phyloP scores from a whole-genome alignment of 2,888 invertebrate species.

The Arrhopalites spinosus region DNA sequence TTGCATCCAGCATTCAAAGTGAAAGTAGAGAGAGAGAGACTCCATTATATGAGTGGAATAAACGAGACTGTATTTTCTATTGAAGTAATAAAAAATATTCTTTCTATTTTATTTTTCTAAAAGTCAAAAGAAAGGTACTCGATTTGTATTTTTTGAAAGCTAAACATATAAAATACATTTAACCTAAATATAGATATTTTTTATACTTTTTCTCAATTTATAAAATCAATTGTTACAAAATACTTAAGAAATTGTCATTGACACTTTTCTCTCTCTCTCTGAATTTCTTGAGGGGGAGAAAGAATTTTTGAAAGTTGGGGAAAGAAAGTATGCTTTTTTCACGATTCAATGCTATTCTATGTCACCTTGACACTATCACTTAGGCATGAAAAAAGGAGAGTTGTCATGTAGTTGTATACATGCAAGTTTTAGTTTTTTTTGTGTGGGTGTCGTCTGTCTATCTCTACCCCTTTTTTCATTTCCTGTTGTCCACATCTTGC shows the following conservation, averaged over 20 bases:
- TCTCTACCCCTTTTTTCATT: constrained; percentile 22
- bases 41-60: not conserved
- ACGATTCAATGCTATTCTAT: not conserved
- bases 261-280: not conserved
- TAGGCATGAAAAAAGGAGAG: constrained; percentile 1
- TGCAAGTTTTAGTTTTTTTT: not conserved
- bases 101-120: too few relatives aligned
- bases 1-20: not conserved
- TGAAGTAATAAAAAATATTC: too few relatives aligned
- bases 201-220: not conserved
- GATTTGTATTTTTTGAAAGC: not conserved
- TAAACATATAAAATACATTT: not conserved
- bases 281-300: too few relatives aligned
- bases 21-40: not conserved
- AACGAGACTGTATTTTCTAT: too few relatives aligned
- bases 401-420: not conserved
- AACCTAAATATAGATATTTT: not conserved
- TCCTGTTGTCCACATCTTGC: constrained; percentile 25
- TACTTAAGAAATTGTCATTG: not conserved
- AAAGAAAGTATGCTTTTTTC: not conserved
- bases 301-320: too few relatives aligned
- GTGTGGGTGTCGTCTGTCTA: constrained; percentile 7
- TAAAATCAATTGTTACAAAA: not conserved
- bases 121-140: not conserved
- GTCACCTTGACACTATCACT: constrained; percentile 31